Conservation (phyloP, 2,113 vertebrate species). For the Rattus rattus region DNA sequence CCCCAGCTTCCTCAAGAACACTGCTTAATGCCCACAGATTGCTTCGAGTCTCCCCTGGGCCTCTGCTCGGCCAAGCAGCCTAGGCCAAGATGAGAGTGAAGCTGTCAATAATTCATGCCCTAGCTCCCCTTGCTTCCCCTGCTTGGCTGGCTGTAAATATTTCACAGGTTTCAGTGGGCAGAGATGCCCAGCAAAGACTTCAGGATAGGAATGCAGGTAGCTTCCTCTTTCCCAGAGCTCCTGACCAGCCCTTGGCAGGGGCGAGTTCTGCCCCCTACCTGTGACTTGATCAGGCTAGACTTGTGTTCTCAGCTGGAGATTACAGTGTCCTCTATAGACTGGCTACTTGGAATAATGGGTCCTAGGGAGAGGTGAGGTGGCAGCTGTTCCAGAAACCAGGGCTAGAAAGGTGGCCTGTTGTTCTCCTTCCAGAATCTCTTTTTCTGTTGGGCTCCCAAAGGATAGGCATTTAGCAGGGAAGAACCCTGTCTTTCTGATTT, state of each 20-base stretch:
- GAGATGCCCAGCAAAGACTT: conserved; percentile 58
- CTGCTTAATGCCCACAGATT: conserved; percentile 65
- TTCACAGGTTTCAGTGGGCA: conserved; percentile 78
- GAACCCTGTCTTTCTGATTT: not conserved
- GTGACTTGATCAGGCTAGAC: not conserved
- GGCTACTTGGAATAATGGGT: not conserved
- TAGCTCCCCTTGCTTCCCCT: conserved; percentile 75
- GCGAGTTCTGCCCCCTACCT: fast-evolving
- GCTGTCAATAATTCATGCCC: conserved; percentile 86
- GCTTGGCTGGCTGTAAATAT: conserved; percentile 84
- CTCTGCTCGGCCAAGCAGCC: not conserved
- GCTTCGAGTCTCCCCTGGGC: conserved; percentile 63
- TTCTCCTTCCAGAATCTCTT: not conserved
- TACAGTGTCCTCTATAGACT: not conserved
- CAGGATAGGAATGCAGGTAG: not conserved
- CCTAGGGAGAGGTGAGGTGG: not conserved
- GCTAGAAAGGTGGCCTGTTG: not conserved
- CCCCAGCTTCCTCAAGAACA: conserved; percentile 55
- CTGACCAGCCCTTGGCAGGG: not conserved
- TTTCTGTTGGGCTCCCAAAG: not conserved
- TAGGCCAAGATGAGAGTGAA: conserved; percentile 83
- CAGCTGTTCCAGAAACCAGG: not conserved
- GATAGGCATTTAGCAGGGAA: not conserved
- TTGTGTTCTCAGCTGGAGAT: not conserved
- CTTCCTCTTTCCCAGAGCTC: not conserved